These are phyloP conservation scores for Tridacna gigas DNA, from an alignment of 2,888 invertebrate genomes.

Conservation along the genomic window DNA sequence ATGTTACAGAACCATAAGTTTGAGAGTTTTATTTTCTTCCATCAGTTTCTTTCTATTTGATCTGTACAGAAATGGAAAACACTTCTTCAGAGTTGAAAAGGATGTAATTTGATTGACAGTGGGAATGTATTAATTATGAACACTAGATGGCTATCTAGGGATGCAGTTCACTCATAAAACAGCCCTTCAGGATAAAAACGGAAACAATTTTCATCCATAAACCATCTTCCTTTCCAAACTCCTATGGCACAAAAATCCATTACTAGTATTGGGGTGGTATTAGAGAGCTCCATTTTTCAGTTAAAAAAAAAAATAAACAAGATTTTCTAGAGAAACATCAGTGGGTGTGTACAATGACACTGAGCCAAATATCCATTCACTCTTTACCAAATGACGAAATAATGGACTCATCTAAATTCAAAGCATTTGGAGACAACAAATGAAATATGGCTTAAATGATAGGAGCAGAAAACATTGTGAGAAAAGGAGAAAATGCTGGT, in stretches of 20 bases:
- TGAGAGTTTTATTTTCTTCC: no score
- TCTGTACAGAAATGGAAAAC: no score
- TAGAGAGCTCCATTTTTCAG: no score
- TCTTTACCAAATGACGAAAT: not conserved
- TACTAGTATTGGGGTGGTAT: not conserved
- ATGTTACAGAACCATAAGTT: no score
- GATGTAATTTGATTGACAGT: conserved; percentile 11
- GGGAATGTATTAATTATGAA: conserved; percentile 19
- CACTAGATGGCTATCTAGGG: conserved; percentile 15
- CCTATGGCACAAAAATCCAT: conserved; percentile 18
- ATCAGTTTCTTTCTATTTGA: no score
- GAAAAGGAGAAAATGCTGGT: no score
- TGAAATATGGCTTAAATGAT: no score
- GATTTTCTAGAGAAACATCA: no score
- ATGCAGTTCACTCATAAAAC: conserved; percentile 12
- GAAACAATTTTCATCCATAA: conserved; percentile 19
- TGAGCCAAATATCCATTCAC: not conserved
- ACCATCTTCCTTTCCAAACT: conserved; percentile 6
- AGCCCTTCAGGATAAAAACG: not conserved
- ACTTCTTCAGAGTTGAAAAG: not conserved
- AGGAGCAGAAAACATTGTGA: no score
- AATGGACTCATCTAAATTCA: no score
- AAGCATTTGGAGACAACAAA: no score
- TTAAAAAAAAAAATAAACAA: no score
- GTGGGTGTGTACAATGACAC: not conserved